Evolutionary conservation across 2,113 vertebrate genomes (phyloP), one percentile per base, ranked within the genome.

Genomic region (Mastomys natalensis): DNA sequence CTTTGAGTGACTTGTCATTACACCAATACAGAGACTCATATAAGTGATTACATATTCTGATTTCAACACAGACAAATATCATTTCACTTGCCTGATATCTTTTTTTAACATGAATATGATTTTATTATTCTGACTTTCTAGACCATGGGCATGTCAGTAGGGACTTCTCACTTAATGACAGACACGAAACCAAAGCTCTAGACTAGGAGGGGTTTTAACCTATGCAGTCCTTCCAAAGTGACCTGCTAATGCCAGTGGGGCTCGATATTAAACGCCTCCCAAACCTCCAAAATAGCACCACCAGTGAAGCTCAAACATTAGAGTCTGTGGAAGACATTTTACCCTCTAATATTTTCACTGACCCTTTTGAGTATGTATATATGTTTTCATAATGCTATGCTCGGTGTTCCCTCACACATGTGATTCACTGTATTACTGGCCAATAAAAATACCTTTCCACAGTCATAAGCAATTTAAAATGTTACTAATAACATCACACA

Each of bases 121-220:
- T 34, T 43, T 87, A 6, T 73, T 37, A 17, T 72, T 91, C 29
- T 74, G 40, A 91, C 93, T 73, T 66, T 92, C 13, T 62, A 91
- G 72, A 43, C 31, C 13, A 2, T 68, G 10, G 3, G 21, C 7
- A 37, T 8, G 21, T 24, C 12, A 48, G 48, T 53, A 22, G 22
- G 31, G 10, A n/a, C 3, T 3, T 34, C 19, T 70, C 21, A 51
- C n/a, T 8, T 37, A 37, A 24, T 15, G 6, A 3, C 45, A 72
- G 66, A 72, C 4, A 73, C 13, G 22, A 37, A 55, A 15, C 7
- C 48, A 40, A 22, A 51, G 3, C 11, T n/a, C 34, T 26, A n/a
- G 12, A n/a, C 1, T 55, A 72, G 48, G 21, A 8, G 15, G 10
- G 15, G 13, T 7, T n/a, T 53, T 40, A 55, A 26, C 48, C 37